Evolutionary conservation across 2,888 invertebrate genomes (phyloP).

Genomic region (Malachius bipustulatus): DNA sequence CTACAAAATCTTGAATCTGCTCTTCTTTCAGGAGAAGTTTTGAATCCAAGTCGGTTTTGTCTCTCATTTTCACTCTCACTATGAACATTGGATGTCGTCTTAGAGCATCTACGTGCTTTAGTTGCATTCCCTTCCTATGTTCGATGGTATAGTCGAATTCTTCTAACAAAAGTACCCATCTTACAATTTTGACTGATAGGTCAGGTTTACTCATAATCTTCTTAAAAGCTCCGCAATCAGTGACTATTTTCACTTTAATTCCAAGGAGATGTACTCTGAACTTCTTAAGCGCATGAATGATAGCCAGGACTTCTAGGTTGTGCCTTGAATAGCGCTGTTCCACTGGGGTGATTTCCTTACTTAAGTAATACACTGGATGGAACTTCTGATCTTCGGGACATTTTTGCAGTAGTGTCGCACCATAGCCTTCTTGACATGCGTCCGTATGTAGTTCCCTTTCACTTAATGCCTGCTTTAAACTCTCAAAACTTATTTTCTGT

Average conservation of each 20-base stretch:
- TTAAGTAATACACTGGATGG: slow-evolving; percentile 27
- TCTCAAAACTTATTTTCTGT: no score
- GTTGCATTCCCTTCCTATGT: no score
- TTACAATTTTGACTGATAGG: slow-evolving; percentile 23
- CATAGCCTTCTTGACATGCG: slow-evolving; percentile 22
- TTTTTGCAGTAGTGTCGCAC: slow-evolving; percentile 23
- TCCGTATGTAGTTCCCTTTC: slow-evolving; percentile 24
- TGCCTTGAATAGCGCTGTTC: slow-evolving; percentile 26
- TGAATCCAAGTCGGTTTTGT: no score
- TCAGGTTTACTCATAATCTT: slow-evolving; percentile 26
- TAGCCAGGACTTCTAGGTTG: slow-evolving; percentile 28
- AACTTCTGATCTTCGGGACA: slow-evolving; percentile 17
- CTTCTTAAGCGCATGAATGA: slow-evolving; percentile 26
- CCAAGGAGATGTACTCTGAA: slow-evolving; percentile 27
- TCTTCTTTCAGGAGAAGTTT: no score
- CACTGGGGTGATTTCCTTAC: slow-evolving; percentile 24
- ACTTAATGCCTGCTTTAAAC: no score
- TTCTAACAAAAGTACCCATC: slow-evolving; percentile 25
- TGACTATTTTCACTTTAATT: slow-evolving; percentile 24
- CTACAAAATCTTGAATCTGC: no score
- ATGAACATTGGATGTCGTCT: no score
- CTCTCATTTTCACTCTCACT: no score
- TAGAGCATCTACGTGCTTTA: no score
- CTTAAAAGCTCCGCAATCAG: slow-evolving; percentile 27
- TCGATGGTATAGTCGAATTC: no score